Evolutionary conservation across 2,797 vertebrate species (phyloP).

Genomic region (Anguilla anguilla): DNA sequence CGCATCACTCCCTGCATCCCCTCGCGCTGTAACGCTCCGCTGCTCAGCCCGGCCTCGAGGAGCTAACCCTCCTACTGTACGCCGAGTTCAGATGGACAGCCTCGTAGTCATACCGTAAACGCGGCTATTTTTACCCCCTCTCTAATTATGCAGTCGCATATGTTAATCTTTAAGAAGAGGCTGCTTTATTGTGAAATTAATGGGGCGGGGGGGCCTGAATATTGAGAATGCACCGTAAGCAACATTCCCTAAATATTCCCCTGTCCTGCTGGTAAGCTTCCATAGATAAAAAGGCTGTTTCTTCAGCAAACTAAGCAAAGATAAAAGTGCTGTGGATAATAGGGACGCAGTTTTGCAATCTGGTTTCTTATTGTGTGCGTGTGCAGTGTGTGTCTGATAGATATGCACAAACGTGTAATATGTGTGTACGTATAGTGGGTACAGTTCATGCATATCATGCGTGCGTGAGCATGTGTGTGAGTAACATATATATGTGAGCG

Average conservation of each 20-base stretch:
- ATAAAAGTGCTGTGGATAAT: not conserved
- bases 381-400: not conserved
- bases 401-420: not conserved
- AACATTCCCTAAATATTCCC: not conserved
- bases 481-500: not conserved
- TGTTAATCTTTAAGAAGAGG: conserved; percentile 59
- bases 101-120: conserved; percentile 45
- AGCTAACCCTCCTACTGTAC: conserved; percentile 53
- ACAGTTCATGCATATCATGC: not conserved
- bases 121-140: conserved; percentile 64
- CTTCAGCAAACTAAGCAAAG: not conserved
- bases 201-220: not conserved
- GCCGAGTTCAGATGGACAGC: conserved; percentile 42
- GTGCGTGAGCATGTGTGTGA: not conserved
- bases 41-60: conserved; percentile 38
- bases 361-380: not conserved
- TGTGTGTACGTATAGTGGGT: not conserved
- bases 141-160: conserved; percentile 67
- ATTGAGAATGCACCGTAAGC: not conserved
- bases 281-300: conserved; percentile 11
- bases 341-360: not conserved
- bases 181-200: not conserved
- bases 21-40: not conserved
- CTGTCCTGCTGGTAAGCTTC: not conserved
- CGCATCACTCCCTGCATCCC: conserved; percentile 1